Percentiles rank a stretch among this genome's conserved stretches.
Conservation (phyloP, 2,888 invertebrate genomes). For the Adineta ricciae region DNA sequence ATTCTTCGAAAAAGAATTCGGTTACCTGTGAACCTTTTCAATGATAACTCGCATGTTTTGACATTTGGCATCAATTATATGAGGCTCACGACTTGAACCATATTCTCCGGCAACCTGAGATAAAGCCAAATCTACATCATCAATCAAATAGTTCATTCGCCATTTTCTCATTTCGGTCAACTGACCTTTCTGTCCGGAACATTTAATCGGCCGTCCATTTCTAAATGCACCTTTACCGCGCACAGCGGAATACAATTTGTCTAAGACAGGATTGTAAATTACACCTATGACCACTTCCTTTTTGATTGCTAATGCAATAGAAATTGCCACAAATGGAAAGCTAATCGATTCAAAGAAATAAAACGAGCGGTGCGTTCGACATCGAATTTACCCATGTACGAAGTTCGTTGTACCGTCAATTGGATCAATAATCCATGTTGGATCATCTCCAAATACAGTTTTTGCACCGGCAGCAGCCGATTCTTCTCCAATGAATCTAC, state of each 20-base stretch:
- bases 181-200: constrained; percentile 60
- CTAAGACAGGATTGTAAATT: constrained; percentile 77
- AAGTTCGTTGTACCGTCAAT: constrained; percentile 98
- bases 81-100: constrained; percentile 43
- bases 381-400: constrained; percentile 56
- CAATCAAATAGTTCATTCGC: background rate
- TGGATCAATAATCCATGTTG: constrained; percentile 68
- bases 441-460: constrained; percentile 69
- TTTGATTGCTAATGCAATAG: constrained; percentile 70
- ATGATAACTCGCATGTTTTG: constrained; percentile 43
- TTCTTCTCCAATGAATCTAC: constrained; percentile 85
- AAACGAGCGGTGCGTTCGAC: no score
- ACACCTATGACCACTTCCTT: constrained; percentile 61
- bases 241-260: constrained; percentile 75
- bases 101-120: constrained; percentile 39
- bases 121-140: constrained; percentile 42
- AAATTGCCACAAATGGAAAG: constrained; percentile 79
- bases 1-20: background rate
- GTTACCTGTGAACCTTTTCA: constrained; percentile 45
- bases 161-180: background rate
- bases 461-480: constrained; percentile 53
- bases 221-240: constrained; percentile 76
- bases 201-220: constrained; percentile 66
- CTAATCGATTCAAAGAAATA: constrained; percentile 45
- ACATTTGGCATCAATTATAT: constrained; percentile 42